Base-by-base conservation (phyloP, 2,888 invertebrate genomes). In the Hybos culiciformis region DNA sequence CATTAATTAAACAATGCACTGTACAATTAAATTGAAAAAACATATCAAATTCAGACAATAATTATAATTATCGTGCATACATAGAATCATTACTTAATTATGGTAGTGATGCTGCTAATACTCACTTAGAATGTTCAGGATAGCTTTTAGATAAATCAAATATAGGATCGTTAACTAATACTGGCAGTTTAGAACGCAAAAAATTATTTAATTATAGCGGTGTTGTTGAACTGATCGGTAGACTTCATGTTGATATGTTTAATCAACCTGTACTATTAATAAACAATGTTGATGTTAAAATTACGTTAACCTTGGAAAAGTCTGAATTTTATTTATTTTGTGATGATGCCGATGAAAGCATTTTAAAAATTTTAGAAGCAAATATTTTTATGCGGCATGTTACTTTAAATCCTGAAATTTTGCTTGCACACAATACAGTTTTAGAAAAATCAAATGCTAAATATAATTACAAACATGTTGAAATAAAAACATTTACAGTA, bases 41-140 rank as follows among this genome's bases (percentile, higher is more conserved):
- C 24, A 45, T 47, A 18, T 37, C 37, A 23, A 26, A 42, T 15
- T 31, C 44, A 1, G 32, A 41, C 12, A 39, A 39, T 9, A 40
- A 33, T 34, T 47, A 47, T 18, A 26, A 36, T 4, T 47, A 43
- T 33, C 5, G 44, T 11, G 33, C 42, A 20, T 45, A 43, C 15
- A 37, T 46, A 20, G 44, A 46, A 42, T 15, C 14, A 20, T 20
- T 44, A 21, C 21, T 44, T 6, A 47, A 44, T 32, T 47, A 42
- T 31, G 41, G 44, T 7, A 29, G 37, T 20, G 42, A 36, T 31
- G 42, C 40, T 7, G 24, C 39, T 20, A 24, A 20, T n/a, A 33
- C 36, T 14, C 44, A 44, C 15, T 19, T 43, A 3, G 26, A 41
- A 24, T 14, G n/a, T n/a, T 14, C 21, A 11, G 37, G 39, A 11